Conservation (phyloP, 1,140 invertebrate species). For the Palaemon carinicauda region DNA sequence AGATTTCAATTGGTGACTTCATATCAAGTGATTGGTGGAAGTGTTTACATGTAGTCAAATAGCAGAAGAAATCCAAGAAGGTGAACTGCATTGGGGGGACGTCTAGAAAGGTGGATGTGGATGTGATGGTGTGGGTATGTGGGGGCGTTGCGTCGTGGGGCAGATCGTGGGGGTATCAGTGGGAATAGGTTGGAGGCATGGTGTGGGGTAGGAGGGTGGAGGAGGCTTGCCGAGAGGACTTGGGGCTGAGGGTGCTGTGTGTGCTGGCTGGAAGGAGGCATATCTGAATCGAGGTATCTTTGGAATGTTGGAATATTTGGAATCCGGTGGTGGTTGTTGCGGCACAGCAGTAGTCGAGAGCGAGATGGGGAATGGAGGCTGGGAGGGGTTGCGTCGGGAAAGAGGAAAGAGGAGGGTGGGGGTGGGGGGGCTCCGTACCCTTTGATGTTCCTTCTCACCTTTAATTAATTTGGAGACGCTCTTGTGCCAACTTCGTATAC, state of each 20-base stretch:
- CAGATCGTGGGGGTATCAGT: neutral
- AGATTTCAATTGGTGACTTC: no score
- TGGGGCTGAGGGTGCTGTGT: neutral
- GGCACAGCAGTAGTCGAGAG: neutral
- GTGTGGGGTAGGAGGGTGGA: neutral
- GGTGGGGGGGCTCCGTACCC: neutral
- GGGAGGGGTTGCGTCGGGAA: neutral
- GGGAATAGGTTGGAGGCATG: neutral
- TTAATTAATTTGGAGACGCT: constrained; percentile 40
- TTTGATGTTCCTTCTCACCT: constrained; percentile 30
- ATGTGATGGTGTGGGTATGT: neutral
- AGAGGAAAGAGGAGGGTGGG: neutral
- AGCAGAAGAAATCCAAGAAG: neutral
- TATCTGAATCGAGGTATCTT: neutral
- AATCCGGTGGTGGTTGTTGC: neutral
- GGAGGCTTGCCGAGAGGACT: no score
- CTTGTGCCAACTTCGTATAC: neutral
- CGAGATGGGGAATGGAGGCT: neutral
- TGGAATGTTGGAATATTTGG: neutral
- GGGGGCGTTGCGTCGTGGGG: neutral
- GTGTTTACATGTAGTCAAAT: neutral
- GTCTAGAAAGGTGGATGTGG: neutral
- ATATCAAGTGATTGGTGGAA: no score
- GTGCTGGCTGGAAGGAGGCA: neutral
- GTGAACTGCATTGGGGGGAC: neutral